Evolutionary conservation across 2,888 invertebrate genomes (phyloP), one percentile per base, ranked within the genome.

Genomic region (Clostera curtula): DNA sequence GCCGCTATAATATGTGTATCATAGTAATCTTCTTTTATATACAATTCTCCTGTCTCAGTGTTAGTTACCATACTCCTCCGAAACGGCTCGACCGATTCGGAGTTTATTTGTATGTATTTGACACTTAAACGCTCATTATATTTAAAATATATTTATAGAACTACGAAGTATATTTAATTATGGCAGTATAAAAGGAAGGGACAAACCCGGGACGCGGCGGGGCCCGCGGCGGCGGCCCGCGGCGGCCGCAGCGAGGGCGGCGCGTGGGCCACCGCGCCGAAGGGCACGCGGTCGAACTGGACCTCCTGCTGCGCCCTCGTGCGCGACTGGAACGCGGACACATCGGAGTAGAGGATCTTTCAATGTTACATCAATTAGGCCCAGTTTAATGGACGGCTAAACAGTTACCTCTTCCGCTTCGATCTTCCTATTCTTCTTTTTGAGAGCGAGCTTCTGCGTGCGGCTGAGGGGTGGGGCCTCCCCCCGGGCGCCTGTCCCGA

Each of bases 201-300:
- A 24, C 33, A 17, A 2, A 50, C 49, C 33, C 45, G 19, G 1
- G 36, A 18, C n/a, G 34, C 36, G 12, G 22, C 30, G 11, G 10
- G 4, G 2, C 42, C 46, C 34, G 40, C 24, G 24, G 30, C 38
- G 9, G 46, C 38, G 7, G 31, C 36, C 69, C 73, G 23, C 56
- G 49, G 88, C 25, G 70, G 59, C 19, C 61, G 35, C 18, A 93
- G 72, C 26, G 84, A 67, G 15, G 94, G 93, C 29, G 94, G 93
- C 25, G 87, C 90, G 67, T 90, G 89, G 2, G 85, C 89, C 25
- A 89, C 85, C 57, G 93, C 93, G 0, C 93, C 93, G 74, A 94
- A 94, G 54, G 85, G 61, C 11, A 94, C 82, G 23, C 84, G 73
- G 65, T 94, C 94, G 48, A 77, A 82, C 34, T 70, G 71, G 54